A percentile compares a stretch with the other conserved stretches of the same genome.
Conservation (phyloP, 1,140 invertebrate species). For the Papilio helenus region DNA sequence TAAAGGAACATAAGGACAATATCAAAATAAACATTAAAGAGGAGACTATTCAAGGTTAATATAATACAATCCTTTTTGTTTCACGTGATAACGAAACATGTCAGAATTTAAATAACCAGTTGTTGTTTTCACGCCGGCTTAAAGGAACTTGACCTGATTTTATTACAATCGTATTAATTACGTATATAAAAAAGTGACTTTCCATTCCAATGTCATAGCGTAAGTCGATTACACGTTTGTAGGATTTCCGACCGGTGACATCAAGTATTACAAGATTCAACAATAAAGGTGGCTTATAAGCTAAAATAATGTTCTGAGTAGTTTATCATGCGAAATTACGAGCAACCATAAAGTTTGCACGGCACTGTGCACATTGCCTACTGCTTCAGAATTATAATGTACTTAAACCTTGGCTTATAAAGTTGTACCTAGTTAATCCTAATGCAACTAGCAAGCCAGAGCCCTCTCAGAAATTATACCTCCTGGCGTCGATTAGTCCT, state of each 20-base stretch:
- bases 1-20: background rate
- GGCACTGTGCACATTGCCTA: too few species aligned
- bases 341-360: too few species aligned
- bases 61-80: conserved; percentile 20
- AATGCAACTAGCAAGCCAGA: too few species aligned
- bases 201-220: background rate
- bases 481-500: background rate
- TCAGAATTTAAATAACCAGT: conserved; percentile 26
- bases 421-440: too few species aligned
- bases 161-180: conserved; percentile 25
- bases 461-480: too few species aligned
- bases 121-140: conserved; percentile 1
- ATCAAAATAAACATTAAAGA: background rate
- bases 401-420: too few species aligned
- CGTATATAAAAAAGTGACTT: background rate
- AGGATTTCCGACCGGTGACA: background rate
- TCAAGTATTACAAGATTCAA: background rate
- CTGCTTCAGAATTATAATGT: too few species aligned
- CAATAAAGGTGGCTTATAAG: too few species aligned
- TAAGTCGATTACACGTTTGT: background rate
- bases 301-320: too few species aligned
- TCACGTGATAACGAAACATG: conserved; percentile 5
- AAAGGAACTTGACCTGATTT: conserved; percentile 22
- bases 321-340: too few species aligned
- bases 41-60: background rate